These are phyloP conservation scores for Anarsia innoxiella DNA, from an alignment of 2,888 invertebrate genomes.

Conservation along the genomic window DNA sequence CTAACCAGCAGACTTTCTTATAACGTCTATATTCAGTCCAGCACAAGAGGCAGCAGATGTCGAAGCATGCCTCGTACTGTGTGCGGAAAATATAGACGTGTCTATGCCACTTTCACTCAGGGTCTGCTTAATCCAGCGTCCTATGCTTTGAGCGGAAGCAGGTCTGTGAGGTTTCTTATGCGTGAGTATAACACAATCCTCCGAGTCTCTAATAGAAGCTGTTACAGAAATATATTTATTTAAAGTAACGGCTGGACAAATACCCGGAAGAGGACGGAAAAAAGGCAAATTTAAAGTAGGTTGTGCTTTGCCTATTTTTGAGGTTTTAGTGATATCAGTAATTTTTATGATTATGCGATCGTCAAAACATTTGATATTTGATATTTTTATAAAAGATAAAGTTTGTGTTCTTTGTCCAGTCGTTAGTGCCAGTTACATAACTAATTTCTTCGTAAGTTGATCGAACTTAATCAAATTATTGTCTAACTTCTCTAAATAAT, in stretches of 20 bases:
- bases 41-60: constrained; percentile 6
- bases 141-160: constrained; percentile 5
- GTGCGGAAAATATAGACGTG: constrained; percentile 3
- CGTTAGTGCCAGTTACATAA: constrained; percentile 11
- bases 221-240: not conserved
- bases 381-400: constrained; percentile 14
- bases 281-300: not conserved
- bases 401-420: constrained; percentile 17
- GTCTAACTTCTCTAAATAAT: constrained; percentile 1
- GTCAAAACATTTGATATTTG: constrained; percentile 7
- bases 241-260: not conserved
- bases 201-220: not conserved
- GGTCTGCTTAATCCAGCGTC: constrained; percentile 7
- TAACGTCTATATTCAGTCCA: constrained; percentile 7
- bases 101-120: constrained; percentile 6
- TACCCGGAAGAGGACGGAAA: not conserved
- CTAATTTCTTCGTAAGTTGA: constrained; percentile 10
- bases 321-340: not conserved
- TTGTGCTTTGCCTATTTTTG: not conserved
- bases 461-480: no score
- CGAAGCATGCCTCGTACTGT: constrained; percentile 11
- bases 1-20: constrained; percentile 12
- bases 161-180: not conserved
- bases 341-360: not conserved
- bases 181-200: not conserved